Base-by-base conservation (phyloP, 2,888 invertebrate genomes). In the Clistopyga incitator region DNA sequence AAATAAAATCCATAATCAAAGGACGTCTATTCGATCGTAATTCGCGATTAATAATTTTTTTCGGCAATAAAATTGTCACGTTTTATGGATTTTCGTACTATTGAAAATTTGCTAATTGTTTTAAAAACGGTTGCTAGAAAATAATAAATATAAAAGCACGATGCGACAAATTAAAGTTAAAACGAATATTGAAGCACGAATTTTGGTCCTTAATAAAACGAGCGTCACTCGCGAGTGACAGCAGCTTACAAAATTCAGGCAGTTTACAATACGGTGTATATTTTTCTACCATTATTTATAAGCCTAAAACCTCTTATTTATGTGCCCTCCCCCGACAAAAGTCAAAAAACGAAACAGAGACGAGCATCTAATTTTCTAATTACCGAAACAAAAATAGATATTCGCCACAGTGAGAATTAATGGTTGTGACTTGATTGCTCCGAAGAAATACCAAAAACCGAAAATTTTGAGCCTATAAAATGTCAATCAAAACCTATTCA, bases 231-330 rank as follows among this genome's bases (percentile, higher is more conserved):
- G 79, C 45, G 45, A 68, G 64, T 59, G 45, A 38, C 68, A 56
- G 76, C 59, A 47, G 81, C 65, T 72, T 76, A 50, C 74, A 59
- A 82, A 85, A 81, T 78, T 52, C 74, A 85, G 85, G 81, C 77
- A 65, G 82, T 81, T 81, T 76, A 71, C 78, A 82, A 81, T 82
- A 81, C 84, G 65, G 76, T 90, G 89, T 91, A 90, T 89, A 91
- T 91, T 89, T 89, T 90, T 91, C 87, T 91, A 91, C 87, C 87
- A 88, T 89, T 89, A 89, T 88, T 81, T 83, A 88, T 88, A 88
- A 86, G 85, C 78, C 82, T 86, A 86, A 78, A 84, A 77, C 77
- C 81, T 70, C 68, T 89, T 87, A 90, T 90, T 90, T 90, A 90
- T 89, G 87, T 86, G 82, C 64, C 80, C 74, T 59, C 52, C 71